Evolutionary conservation across 2,797 vertebrate genomes (phyloP), one percentile per base, ranked within the genome.

Genomic region (Acanthurus leucopareius): DNA sequence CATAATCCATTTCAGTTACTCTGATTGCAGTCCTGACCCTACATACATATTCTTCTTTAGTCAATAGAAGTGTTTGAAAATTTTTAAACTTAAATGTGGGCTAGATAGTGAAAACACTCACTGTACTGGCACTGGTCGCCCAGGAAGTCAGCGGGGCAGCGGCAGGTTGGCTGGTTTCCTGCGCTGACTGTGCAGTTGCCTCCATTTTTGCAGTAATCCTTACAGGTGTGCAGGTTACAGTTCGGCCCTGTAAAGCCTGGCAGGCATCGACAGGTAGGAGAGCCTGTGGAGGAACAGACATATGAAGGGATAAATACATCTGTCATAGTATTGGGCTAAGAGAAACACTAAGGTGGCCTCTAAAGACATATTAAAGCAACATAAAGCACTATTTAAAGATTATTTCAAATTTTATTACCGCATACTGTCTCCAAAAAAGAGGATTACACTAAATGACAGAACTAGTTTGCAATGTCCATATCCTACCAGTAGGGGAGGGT

Each of bases 81-180:
- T 28, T 59, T 42, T 20, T n/a, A 28, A 17, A 80, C 11, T 15
- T 48, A 1, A 9, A 22, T 3, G 0, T 42, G 3, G 8, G 25
- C 7, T 19, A 17, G 3, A 48, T 2, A 59, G 44, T 0, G 2
- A 38, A 2, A 45, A 72, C 83, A 96, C 97, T 97, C 93, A 99
- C 98, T 93, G 92, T 96, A 98, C 87, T 98, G 97, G 94, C 98
- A 99, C 89, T 96, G 96, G 92, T 98, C 96, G 0, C 98, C 98
- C 64, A 97, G 95, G 92, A 96, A 96, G 87, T 94, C 93, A 3
- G 91, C 14, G 0, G 88, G 90, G 85, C 98, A 99, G 82, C 82
- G 94, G 93, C 98, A 99, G 88, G 91, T 96, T 51, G 98, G 97
- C 88, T 99, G 98, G 90, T 99, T 99, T 76, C 98, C 98, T n/a